phyloP scores from a whole-genome alignment of 2,797 vertebrate genomes.

The Acrossocheilus fasciatus region DNA sequence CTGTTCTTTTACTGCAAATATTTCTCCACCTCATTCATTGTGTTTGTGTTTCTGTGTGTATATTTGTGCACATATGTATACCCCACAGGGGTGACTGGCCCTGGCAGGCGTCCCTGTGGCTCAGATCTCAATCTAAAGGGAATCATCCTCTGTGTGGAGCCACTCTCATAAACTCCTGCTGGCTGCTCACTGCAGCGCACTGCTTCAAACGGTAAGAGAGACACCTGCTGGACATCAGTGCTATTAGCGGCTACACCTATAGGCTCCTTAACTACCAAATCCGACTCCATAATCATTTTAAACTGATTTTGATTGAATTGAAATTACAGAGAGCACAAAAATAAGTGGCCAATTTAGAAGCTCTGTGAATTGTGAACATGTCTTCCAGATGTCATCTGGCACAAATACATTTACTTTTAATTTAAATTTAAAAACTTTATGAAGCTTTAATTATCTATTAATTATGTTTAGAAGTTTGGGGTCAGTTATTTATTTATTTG shows the following conservation, averaged over 20 bases:
- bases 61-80: not conserved
- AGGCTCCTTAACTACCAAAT: not conserved
- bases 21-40: not conserved
- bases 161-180: slow-evolving; percentile 89
- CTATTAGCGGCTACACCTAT: not conserved
- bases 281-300: not conserved
- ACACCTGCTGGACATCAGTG: slow-evolving; percentile 56
- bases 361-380: not conserved
- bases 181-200: slow-evolving; percentile 89
- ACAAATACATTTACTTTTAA: not conserved
- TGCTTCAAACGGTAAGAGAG: slow-evolving; percentile 88
- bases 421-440: not conserved
- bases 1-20: not conserved
- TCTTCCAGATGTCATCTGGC: not conserved
- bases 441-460: not conserved
- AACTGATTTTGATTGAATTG: not conserved
- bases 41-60: slow-evolving; percentile 7
- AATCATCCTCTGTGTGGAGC: slow-evolving; percentile 86
- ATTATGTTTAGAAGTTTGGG: not conserved
- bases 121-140: slow-evolving; percentile 78
- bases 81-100: slow-evolving; percentile 85
- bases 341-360: not conserved
- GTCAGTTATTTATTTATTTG: not conserved
- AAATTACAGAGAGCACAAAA: not conserved
- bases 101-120: slow-evolving; percentile 90